Base-by-base conservation (phyloP, 2,888 invertebrate genomes). In the Pyrrhia umbra region DNA sequence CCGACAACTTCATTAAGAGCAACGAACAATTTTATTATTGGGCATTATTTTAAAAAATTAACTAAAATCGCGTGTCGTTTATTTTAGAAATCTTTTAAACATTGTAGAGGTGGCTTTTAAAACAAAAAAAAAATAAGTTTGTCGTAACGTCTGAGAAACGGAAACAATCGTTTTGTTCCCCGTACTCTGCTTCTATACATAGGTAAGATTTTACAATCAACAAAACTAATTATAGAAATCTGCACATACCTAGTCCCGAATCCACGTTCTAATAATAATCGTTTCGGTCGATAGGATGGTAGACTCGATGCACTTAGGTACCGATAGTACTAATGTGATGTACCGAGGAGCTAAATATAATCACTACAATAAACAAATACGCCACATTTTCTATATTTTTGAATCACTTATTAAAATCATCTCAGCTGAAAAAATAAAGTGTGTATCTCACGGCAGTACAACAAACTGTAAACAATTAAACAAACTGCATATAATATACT, bases 1-100 rank as follows among this genome's bases (percentile, higher is more conserved):
- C 81, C 80, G 80, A 84, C 49, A 77, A 15, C 76, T 34, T 70
- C 65, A 72, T 67, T 72, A 66, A 76, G 63, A 77, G 68, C 47
- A 58, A 72, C 85, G 84, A 34, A n/a, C n/a, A n/a, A n/a, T n/a
- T n/a, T n/a, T n/a, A n/a, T n/a, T n/a, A n/a, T n/a, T n/a, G n/a
- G n/a, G n/a, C n/a, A n/a, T n/a, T n/a, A n/a, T n/a, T n/a, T n/a
- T n/a, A n/a, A n/a, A n/a, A n/a, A n/a, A n/a, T n/a, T n/a, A n/a
- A n/a, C n/a, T n/a, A n/a, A n/a, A n/a, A n/a, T n/a, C n/a, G n/a
- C n/a, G n/a, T n/a, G n/a, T n/a, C n/a, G n/a, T n/a, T n/a, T n/a
- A n/a, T n/a, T n/a, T n/a, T n/a, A n/a, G n/a, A n/a, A n/a, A n/a
- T n/a, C n/a, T n/a, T n/a, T n/a, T n/a, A n/a, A n/a, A n/a, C n/a